Evolutionary conservation across 2,888 invertebrate species (phyloP).

Genomic region (Perizoma flavofasciatum): DNA sequence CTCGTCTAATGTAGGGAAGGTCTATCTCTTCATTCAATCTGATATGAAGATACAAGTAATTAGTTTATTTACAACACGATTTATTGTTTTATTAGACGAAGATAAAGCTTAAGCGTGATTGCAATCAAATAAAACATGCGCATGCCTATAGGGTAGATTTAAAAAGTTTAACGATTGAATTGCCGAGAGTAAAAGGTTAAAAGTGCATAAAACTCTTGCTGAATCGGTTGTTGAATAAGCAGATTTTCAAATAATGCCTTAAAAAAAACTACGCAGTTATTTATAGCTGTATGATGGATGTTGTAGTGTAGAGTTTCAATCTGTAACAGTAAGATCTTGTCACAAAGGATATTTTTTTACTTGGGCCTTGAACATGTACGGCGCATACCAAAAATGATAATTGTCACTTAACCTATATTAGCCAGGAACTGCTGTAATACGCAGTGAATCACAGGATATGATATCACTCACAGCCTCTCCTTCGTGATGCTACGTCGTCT

Average conservation of each 20-base stretch:
- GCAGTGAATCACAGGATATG: constrained; percentile 71
- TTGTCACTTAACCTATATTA: constrained; percentile 72
- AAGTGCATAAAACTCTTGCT: constrained; percentile 18
- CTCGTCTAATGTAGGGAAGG: constrained; percentile 22
- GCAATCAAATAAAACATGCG: constrained; percentile 51
- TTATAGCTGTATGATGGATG: no score
- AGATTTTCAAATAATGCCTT: neutral
- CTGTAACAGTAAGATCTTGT: no score
- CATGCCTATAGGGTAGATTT: constrained; percentile 49
- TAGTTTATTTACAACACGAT: constrained; percentile 2
- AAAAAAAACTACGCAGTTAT: no score
- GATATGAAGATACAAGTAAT: neutral
- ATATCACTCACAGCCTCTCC: constrained; percentile 68
- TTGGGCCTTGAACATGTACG: constrained; percentile 6
- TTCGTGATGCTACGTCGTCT: constrained; percentile 62
- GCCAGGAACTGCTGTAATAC: constrained; percentile 55
- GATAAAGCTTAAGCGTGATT: constrained; percentile 31
- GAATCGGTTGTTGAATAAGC: constrained; percentile 15
- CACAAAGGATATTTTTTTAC: no score
- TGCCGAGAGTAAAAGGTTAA: constrained; percentile 18
- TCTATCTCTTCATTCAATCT: neutral
- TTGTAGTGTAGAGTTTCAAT: neutral
- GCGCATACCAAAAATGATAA: constrained; percentile 54
- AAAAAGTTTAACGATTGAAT: constrained; percentile 19
- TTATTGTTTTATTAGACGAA: constrained; percentile 32